Percentiles rank a stretch among this genome's conserved stretches.
Conservation (phyloP, 2,797 vertebrate genomes). For the Argyrosomus regius region DNA sequence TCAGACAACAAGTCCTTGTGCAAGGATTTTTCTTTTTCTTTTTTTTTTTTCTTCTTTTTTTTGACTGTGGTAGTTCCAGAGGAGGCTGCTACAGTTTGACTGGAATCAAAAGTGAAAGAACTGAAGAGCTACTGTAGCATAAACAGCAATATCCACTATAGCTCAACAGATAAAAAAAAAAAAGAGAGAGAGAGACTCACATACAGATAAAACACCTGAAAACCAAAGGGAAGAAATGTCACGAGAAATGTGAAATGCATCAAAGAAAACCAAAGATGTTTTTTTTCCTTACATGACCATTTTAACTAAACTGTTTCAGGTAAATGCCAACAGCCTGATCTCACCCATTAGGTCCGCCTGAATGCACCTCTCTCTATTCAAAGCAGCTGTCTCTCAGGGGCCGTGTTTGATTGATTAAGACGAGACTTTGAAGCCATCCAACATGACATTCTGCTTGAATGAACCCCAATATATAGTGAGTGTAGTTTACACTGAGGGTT, state of each 20-base stretch:
- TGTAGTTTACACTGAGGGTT: constrained; percentile 2
- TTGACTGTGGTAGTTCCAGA: too few relatives aligned
- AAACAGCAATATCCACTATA: background rate
- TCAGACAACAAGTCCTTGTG: background rate
- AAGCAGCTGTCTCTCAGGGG: constrained; percentile 40
- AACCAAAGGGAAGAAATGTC: background rate
- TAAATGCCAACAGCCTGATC: constrained; percentile 27
- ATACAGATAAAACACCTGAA: background rate
- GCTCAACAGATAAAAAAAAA: background rate
- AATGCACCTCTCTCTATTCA: constrained; percentile 34
- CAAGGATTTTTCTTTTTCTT: background rate
- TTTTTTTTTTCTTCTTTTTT: too few relatives aligned
- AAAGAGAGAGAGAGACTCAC: background rate
- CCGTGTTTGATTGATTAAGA: constrained; percentile 54
- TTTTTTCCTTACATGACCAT: background rate
- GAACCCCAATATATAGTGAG: background rate
- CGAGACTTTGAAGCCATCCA: constrained; percentile 33
- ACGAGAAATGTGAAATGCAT: background rate
- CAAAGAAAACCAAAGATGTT: background rate
- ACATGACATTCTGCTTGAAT: constrained; percentile 26
- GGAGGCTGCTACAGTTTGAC: background rate
- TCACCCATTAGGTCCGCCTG: constrained; percentile 32
- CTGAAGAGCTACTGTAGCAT: background rate
- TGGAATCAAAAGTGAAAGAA: background rate
- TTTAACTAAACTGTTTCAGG: constrained; percentile 6